Evolutionary conservation across 2,797 vertebrate species (phyloP).

Genomic region (Manis crassicaudata): DNA sequence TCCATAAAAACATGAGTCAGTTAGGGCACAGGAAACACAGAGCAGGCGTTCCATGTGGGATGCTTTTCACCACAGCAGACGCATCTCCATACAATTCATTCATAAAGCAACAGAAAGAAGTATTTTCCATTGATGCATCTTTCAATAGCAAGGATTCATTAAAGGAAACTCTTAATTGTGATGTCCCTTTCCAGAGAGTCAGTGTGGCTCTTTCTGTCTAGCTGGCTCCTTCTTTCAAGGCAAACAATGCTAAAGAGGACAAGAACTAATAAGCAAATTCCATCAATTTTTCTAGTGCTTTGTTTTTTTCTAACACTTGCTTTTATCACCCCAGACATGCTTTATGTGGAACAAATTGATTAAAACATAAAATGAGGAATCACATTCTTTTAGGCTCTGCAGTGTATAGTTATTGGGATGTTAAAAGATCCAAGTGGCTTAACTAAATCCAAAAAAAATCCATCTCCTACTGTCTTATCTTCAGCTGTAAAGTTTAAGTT

Average conservation of each 20-base stretch:
- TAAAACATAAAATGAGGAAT: constrained; percentile 70
- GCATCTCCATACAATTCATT: constrained; percentile 44
- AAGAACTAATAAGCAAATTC: constrained; percentile 33
- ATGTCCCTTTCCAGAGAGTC: constrained; percentile 22
- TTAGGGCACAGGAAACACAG: neutral
- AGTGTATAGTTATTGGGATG: constrained; percentile 7
- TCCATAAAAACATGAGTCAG: neutral
- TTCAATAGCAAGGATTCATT: constrained; percentile 54
- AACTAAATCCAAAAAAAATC: constrained; percentile 54
- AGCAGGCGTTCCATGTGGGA: neutral
- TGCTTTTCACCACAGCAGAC: neutral
- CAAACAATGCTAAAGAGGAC: constrained; percentile 17
- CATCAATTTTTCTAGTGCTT: constrained; percentile 40
- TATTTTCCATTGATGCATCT: constrained; percentile 22
- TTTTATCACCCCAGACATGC: constrained; percentile 70
- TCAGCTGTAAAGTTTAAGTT: constrained; percentile 37
- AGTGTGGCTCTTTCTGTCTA: constrained; percentile 5
- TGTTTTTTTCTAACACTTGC: constrained; percentile 48
- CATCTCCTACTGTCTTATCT: constrained; percentile 41
- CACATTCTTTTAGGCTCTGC: constrained; percentile 46
- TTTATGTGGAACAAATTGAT: constrained; percentile 72
- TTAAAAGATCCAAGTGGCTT: constrained; percentile 64
- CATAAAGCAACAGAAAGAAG: constrained; percentile 51
- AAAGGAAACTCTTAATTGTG: constrained; percentile 68
- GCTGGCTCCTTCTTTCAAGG: constrained; percentile 19